Conservation (phyloP, 2,888 invertebrate species). For the Leptinotarsa haldemani region DNA sequence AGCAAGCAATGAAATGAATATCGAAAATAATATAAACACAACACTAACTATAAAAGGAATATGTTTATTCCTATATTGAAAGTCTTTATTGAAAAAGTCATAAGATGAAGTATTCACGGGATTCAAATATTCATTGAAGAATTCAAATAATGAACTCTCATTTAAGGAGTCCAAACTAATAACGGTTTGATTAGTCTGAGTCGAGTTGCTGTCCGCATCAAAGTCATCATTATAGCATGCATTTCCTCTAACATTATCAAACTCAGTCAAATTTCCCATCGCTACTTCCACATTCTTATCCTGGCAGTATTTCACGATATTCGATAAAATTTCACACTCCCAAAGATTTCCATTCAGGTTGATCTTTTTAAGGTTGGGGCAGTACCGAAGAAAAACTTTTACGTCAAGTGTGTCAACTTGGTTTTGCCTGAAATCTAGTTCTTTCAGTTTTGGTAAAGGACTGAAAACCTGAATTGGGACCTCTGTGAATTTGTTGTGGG, state of each 20-base stretch:
- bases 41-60: background rate
- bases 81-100: background rate
- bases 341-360: background rate
- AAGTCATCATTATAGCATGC: background rate
- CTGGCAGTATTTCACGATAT: constrained; percentile 5
- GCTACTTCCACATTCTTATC: background rate
- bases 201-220: background rate
- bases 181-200: background rate
- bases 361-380: background rate
- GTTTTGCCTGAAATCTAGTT: background rate
- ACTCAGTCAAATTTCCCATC: background rate
- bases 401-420: background rate
- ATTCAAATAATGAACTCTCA: background rate
- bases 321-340: background rate
- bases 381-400: background rate
- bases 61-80: background rate
- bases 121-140: background rate
- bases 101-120: background rate
- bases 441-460: background rate
- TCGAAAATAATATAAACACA: background rate
- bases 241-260: background rate
- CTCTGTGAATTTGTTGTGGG: background rate
- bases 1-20: background rate
- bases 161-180: background rate
- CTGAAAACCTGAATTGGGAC: background rate